A percentile compares a stretch with the other conserved stretches of the same genome.
These are phyloP conservation scores for Gandaritis pyraliata DNA, from an alignment of 2,888 invertebrate species.

Conservation along the genomic window DNA sequence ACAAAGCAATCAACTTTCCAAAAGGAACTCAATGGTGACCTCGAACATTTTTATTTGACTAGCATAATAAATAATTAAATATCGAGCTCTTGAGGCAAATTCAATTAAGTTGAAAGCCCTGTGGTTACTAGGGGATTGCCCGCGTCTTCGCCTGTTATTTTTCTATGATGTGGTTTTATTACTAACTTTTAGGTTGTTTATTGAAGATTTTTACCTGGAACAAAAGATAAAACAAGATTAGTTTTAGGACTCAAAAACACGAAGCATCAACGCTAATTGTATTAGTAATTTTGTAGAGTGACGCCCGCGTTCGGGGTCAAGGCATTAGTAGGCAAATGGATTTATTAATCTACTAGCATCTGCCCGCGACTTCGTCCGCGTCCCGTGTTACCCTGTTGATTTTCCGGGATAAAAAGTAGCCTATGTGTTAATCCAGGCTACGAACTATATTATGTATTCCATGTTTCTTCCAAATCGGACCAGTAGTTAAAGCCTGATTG, in stretches of 20 bases:
- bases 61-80: conserved; percentile 38
- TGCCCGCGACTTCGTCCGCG: no score
- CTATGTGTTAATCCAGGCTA: no score
- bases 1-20: conserved; percentile 39
- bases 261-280: conserved; percentile 33
- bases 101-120: conserved; percentile 39
- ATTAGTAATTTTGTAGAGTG: conserved; percentile 26
- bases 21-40: conserved; percentile 38
- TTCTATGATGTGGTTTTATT: conserved; percentile 8
- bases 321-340: conserved; percentile 32
- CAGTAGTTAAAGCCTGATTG: no score
- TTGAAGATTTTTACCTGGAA: conserved; percentile 69
- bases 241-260: conserved; percentile 43
- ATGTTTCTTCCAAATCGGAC: no score
- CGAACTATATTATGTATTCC: no score
- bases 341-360: no score
- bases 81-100: conserved; percentile 31
- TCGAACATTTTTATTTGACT: conserved; percentile 43
- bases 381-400: no score
- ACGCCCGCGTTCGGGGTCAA: conserved; percentile 28
- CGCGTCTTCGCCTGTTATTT: conserved; percentile 12
- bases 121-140: conserved; percentile 8
- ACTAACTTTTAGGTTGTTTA: conserved; percentile 31
- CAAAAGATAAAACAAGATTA: conserved; percentile 50
- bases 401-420: no score